Evolutionary conservation across 2,888 invertebrate species (phyloP), one percentile per base, ranked within the genome.

Genomic region (Eupithecia pulchellata): DNA sequence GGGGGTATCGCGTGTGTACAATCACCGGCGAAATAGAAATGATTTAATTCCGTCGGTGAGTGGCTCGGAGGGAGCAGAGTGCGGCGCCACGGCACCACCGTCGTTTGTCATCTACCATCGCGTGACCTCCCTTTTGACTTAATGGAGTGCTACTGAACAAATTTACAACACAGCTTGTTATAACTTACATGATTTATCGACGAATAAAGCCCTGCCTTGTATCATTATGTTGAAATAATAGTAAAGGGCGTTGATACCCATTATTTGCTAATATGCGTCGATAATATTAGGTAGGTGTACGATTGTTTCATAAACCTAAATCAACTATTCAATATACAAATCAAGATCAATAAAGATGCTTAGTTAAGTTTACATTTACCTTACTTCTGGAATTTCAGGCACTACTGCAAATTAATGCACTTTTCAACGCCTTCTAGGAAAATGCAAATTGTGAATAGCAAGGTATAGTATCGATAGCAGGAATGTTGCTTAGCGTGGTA

Each of bases 61-160:
- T 88, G 88, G 82, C 80, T 84, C 83, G 74, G 81, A 86, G 89
- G 89, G 89, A 86, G 83, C 76, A 68, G 72, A 70, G 42, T 47
- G 20, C 42, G 52, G 74, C 68, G 69, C 57, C 25, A 34, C 65
- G 71, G 52, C 71, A 68, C 61, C 66, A 65, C 72, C 72, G 68
- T 78, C 81, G 84, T 86, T 85, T 85, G 83, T 84, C 88, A 90
- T 86, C 84, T 61, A 76, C 77, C 85, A 84, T 91, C 88, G 91
- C 92, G 92, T 92, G 92, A 90, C 89, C 75, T 75, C 74, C 82
- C 86, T 90, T 89, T 91, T 91, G 91, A 89, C 89, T 91, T 91
- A 91, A 92, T 92, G 89, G 91, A 91, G 91, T 89, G 88, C 87
- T 88, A 82, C 82, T 75, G 82, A 86, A 86, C 86, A 82, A 86